Evolutionary conservation across 2,113 vertebrate genomes (phyloP).

Genomic region (Ahaetulla prasina): DNA sequence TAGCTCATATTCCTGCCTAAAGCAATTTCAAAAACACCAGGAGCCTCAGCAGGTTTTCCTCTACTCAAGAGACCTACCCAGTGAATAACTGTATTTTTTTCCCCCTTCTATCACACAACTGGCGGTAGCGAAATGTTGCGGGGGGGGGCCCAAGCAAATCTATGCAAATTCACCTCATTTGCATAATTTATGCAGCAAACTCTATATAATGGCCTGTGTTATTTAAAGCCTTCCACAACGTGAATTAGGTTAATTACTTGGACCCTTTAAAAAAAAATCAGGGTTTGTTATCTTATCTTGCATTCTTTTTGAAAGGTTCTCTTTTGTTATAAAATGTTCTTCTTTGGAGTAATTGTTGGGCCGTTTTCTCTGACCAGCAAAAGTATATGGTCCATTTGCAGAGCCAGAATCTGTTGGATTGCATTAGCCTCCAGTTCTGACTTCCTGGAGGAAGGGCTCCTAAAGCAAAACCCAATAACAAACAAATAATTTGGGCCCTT

Average conservation of each 20-base stretch:
- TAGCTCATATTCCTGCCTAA: neutral
- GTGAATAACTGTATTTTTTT: neutral
- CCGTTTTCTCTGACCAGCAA: neutral
- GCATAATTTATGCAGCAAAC: neutral
- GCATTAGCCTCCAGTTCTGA: neutral
- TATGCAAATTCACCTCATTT: neutral
- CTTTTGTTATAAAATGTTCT: neutral
- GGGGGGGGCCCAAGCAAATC: neutral
- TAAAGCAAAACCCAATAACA: neutral
- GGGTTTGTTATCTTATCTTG: neutral
- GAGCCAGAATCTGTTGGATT: neutral
- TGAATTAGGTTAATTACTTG: slow-evolving; percentile 7
- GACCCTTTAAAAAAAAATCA: neutral
- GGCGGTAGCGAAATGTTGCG: neutral
- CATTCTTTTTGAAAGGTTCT: neutral
- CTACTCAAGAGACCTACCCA: neutral
- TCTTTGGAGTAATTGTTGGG: neutral
- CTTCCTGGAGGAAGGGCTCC: neutral
- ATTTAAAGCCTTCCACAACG: neutral
- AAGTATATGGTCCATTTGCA: neutral
- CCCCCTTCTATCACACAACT: neutral
- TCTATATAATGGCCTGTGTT: neutral
- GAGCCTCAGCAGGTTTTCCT: neutral
- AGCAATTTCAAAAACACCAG: neutral
- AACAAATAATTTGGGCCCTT: neutral